phyloP scores from a whole-genome alignment of 2,113 vertebrate genomes.

The Cardinalis cardinalis region DNA sequence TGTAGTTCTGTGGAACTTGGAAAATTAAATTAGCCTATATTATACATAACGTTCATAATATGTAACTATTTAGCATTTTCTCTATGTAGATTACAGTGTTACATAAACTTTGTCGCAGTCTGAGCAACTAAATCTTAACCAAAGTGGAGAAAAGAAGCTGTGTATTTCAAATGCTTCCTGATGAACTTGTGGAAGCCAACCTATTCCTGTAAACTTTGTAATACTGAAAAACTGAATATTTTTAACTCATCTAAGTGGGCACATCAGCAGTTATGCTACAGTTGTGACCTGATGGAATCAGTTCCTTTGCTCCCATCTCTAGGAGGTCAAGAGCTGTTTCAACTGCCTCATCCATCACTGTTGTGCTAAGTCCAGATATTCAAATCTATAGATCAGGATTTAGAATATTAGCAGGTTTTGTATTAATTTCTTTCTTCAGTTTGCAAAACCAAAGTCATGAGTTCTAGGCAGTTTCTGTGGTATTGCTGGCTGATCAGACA shows the following conservation, averaged over 20 bases:
- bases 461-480: not conserved
- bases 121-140: not conserved
- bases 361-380: not conserved
- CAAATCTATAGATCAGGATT: not conserved
- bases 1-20: not conserved
- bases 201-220: not conserved
- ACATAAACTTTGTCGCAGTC: not conserved
- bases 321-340: not conserved
- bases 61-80: not conserved
- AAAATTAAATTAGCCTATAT: not conserved
- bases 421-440: not conserved
- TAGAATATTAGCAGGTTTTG: not conserved
- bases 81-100: not conserved
- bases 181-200: not conserved
- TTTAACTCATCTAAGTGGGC: not conserved
- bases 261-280: too few species aligned
- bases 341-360: not conserved
- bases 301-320: not conserved
- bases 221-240: not conserved
- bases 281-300: not conserved
- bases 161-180: not conserved
- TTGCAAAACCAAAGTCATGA: not conserved
- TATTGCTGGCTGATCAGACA: not conserved
- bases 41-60: not conserved
- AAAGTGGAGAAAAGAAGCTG: not conserved